phyloP scores from a whole-genome alignment of 2,797 vertebrate genomes.

The Amphiprion clarkii region DNA sequence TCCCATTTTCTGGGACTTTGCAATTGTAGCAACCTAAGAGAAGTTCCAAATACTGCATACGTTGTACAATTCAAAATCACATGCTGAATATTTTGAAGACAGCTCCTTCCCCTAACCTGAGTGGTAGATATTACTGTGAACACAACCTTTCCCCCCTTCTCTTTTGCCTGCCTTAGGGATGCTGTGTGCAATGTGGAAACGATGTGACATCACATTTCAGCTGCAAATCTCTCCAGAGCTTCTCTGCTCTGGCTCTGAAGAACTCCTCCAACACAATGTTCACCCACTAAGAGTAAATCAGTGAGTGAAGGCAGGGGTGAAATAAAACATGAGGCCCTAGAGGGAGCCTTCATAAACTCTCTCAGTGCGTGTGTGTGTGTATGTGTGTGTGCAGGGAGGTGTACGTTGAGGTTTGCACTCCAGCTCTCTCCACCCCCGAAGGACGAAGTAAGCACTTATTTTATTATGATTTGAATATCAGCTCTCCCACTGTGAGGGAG shows the following conservation, averaged over 20 bases:
- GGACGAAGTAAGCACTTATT: slow-evolving; percentile 73
- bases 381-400: background rate
- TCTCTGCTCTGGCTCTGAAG: slow-evolving; percentile 6
- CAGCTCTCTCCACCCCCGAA: slow-evolving; percentile 62
- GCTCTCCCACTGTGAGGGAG: slow-evolving; percentile 77
- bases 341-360: slow-evolving; percentile 6
- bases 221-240: slow-evolving; percentile 10
- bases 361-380: background rate
- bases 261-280: slow-evolving; percentile 26
- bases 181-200: background rate
- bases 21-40: too few relatives aligned
- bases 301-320: slow-evolving; percentile 8
- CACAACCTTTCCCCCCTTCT: background rate
- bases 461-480: slow-evolving; percentile 79
- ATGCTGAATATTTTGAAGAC: background rate
- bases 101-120: background rate
- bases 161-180: background rate
- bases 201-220: slow-evolving; percentile 41
- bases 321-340: slow-evolving; percentile 19
- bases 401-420: slow-evolving; percentile 69
- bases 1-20: too few relatives aligned
- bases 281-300: slow-evolving; percentile 26
- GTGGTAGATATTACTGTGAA: background rate
- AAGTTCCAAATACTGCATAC: background rate
- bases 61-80: background rate